Conservation (phyloP, 2,888 invertebrate genomes). For the Limnephilus rhombicus region DNA sequence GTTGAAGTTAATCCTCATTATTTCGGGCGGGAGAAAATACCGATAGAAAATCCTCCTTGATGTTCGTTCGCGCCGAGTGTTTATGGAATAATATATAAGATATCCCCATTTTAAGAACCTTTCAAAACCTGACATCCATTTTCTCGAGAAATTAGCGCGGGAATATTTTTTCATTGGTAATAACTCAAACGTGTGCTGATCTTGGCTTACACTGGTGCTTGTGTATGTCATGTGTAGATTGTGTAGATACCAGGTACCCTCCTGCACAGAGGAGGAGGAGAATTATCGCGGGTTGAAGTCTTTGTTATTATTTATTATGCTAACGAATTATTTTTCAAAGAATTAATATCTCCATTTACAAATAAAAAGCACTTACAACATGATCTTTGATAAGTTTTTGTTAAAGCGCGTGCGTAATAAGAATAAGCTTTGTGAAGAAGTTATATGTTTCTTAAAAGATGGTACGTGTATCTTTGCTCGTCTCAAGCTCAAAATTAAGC, state of each 20-base stretch:
- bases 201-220: neutral
- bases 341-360: neutral
- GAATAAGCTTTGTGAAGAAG: neutral
- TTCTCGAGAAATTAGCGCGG: conserved; percentile 8
- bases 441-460: neutral
- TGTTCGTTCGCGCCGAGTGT: conserved; percentile 10
- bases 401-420: neutral
- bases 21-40: conserved; percentile 46
- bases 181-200: neutral
- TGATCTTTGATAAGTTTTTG: neutral
- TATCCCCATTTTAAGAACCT: conserved; percentile 45
- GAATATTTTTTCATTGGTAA: conserved; percentile 33
- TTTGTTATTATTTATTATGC: neutral
- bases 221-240: neutral
- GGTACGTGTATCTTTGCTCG: neutral
- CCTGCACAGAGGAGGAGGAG: too few relatives aligned
- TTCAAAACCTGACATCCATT: conserved; percentile 32
- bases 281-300: neutral
- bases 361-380: neutral
- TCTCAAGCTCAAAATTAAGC: neutral
- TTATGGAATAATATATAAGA: conserved; percentile 23
- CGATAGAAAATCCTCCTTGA: conserved; percentile 19
- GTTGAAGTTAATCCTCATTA: conserved; percentile 62
- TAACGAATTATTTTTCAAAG: neutral
- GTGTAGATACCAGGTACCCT: neutral